Conservation (phyloP, 2,797 vertebrate genomes). For the Lithobates sylvaticus region DNA sequence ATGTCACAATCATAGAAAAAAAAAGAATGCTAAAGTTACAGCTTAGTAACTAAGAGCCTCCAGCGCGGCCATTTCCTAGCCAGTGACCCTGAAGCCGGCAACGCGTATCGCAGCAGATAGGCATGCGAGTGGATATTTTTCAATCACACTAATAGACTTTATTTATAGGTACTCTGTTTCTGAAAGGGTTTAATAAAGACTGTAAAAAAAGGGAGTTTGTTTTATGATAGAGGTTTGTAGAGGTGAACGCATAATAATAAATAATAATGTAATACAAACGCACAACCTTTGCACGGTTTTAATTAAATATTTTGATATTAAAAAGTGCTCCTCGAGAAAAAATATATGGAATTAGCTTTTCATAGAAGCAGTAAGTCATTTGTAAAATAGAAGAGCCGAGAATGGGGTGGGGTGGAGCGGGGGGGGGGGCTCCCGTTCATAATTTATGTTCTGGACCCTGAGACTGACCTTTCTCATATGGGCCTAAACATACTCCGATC, state of each 20-base stretch:
- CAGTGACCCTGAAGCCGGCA: not conserved
- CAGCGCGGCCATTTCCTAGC: not conserved
- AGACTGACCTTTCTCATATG: constrained; percentile 83
- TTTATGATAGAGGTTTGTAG: constrained; percentile 24
- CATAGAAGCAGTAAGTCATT: constrained; percentile 74
- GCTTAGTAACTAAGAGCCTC: not conserved
- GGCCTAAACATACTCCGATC: constrained; percentile 79
- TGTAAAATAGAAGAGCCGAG: constrained; percentile 66
- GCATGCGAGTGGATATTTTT: constrained; percentile 10
- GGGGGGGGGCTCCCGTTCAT: constrained; percentile 59
- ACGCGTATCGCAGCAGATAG: not conserved
- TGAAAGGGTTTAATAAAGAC: constrained; percentile 29
- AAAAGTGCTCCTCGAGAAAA: constrained; percentile 45
- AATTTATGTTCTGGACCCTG: constrained; percentile 73
- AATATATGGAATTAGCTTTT: constrained; percentile 60
- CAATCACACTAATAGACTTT: constrained; percentile 15
- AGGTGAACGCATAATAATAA: constrained; percentile 39
- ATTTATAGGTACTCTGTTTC: constrained; percentile 2
- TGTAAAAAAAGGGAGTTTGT: constrained; percentile 8
- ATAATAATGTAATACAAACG: constrained; percentile 48
- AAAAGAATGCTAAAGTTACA: not conserved
- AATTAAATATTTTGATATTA: constrained; percentile 51
- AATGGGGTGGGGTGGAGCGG: not conserved
- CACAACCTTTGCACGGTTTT: constrained; percentile 42
- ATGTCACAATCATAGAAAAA: not conserved